Evolutionary conservation across 2,797 vertebrate species (phyloP), one percentile per base, ranked within the genome.

Genomic region (Premnoplex brunnescens): DNA sequence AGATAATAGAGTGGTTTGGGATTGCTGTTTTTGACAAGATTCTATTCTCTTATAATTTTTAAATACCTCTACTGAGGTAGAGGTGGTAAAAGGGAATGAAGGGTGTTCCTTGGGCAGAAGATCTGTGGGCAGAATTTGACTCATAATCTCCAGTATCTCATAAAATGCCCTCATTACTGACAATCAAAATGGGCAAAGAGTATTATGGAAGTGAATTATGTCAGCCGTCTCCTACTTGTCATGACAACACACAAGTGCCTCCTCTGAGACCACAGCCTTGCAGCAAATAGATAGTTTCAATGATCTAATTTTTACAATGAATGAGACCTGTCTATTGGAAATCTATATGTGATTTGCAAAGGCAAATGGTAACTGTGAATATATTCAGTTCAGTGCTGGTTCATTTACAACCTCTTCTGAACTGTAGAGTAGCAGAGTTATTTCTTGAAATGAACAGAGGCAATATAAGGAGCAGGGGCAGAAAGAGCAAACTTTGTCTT

Each of bases 231-330:
- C 91, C 62, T 89, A 52, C 91, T 97, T 93, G 88, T 94, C 93
- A 36, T 92, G 91, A 95, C 91, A 97, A 91, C 64, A 68, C 2
- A 6, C 39, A 18, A 80, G 67, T 3, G 0, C 94, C 93, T 90
- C 68, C 95, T 91, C 91, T 78, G 82, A 96, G 97, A 95, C 92
- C 94, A 96, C 54, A 95, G 74, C 86, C 74, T 92, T 91, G 93
- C 92, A 96, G 92, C 73, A 95, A 96, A 97, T 52, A 97, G 96
- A 97, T 96, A 91, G 95, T 96, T 98, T 97, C 95, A 97, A 97
- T 97, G 96, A 97, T 94, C 93, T 95, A 91, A 97, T 97, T 98
- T 98, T 96, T 93, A 93, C 96, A 97, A 93, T 92, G 96, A 97
- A 96, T 95, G 96, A 96, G 96, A 86, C 52, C 86, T 94, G 86